These are phyloP conservation scores for Monopis laevigella DNA, from an alignment of 2,888 invertebrate species.

Conservation along the genomic window DNA sequence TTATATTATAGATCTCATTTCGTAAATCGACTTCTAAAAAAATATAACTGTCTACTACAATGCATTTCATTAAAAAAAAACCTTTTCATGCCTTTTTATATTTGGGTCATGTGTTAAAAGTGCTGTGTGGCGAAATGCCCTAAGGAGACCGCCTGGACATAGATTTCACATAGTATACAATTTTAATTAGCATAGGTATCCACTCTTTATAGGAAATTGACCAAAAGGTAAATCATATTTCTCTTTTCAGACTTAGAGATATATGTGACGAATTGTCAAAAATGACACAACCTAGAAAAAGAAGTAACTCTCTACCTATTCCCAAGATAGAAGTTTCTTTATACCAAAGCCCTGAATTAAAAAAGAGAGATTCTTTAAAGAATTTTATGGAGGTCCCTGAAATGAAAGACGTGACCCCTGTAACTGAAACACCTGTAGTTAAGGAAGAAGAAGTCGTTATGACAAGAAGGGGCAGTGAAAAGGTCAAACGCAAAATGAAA, in stretches of 20 bases:
- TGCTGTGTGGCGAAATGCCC: too few relatives aligned
- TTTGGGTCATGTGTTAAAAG: too few relatives aligned
- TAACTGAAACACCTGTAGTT: constrained; percentile 60
- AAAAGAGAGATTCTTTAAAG: constrained; percentile 72
- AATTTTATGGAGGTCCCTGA: constrained; percentile 85
- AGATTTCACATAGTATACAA: too few relatives aligned
- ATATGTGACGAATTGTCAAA: constrained; percentile 85
- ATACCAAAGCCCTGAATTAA: constrained; percentile 79
- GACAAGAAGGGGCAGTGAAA: constrained; percentile 78
- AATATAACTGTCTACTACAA: too few relatives aligned
- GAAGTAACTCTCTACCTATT: constrained; percentile 93
- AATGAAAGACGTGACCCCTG: constrained; percentile 71
- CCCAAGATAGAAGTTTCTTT: constrained; percentile 91
- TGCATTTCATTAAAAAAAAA: too few relatives aligned
- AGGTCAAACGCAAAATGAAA: constrained; percentile 86
- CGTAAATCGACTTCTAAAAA: too few relatives aligned
- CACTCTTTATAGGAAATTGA: too few relatives aligned
- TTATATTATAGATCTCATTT: too few relatives aligned
- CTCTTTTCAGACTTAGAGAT: constrained; percentile 75
- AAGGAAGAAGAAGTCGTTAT: constrained; percentile 47
- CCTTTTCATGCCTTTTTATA: too few relatives aligned
- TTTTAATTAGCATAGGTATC: too few relatives aligned
- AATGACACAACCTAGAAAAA: constrained; percentile 81
- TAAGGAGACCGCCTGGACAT: too few relatives aligned
- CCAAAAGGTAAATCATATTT: too few relatives aligned